These are phyloP conservation scores for Danio tinwini DNA, from an alignment of 2,797 vertebrate genomes.

Conservation along the genomic window DNA sequence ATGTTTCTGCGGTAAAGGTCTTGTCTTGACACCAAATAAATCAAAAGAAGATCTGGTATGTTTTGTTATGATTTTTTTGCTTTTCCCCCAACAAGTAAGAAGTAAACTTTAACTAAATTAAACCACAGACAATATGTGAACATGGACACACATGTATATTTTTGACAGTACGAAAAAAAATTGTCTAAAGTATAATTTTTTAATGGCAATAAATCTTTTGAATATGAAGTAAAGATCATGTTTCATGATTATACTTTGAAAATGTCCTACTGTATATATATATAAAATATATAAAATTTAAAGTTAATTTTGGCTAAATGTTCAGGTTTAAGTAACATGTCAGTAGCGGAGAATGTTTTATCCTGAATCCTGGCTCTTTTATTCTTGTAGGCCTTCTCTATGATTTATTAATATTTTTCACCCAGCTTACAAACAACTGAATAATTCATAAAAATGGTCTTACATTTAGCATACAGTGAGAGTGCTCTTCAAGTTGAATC, in stretches of 20 bases:
- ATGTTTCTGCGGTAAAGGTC: neutral
- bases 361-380: neutral
- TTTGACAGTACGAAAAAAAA: too few species aligned
- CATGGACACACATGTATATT: too few species aligned
- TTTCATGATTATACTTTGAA: too few species aligned
- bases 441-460: slow-evolving; percentile 23
- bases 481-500: neutral
- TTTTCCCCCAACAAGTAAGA: too few species aligned
- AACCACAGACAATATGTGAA: too few species aligned
- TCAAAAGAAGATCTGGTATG: neutral
- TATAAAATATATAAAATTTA: too few species aligned
- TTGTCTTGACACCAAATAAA: neutral
- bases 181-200: too few species aligned
- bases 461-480: neutral
- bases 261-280: too few species aligned
- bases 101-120: too few species aligned
- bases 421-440: neutral
- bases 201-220: too few species aligned
- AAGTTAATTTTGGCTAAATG: neutral
- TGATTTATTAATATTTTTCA: neutral
- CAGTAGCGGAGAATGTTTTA: neutral
- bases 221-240: too few species aligned
- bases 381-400: neutral
- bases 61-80: too few species aligned
- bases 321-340: neutral